phyloP scores from a whole-genome alignment of 2,888 invertebrate genomes.

The Dasysyrphus albostriatus region DNA sequence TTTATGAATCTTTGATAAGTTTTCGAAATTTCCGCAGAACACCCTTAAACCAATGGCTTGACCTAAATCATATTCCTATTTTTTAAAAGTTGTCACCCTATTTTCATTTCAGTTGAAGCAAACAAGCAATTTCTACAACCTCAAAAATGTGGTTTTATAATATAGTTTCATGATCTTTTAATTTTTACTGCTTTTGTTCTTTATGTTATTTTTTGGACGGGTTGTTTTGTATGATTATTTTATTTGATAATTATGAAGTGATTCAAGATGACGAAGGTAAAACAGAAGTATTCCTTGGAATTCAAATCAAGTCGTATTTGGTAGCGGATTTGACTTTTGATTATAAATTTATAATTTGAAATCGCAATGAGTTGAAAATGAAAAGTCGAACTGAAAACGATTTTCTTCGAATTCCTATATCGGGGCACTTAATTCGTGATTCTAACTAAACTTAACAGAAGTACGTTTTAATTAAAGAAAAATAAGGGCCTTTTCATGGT shows the following conservation, averaged over 20 bases:
- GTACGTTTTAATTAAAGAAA: neutral
- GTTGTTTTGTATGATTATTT: slow-evolving; percentile 2
- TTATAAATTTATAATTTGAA: neutral
- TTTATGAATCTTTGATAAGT: too few relatives aligned
- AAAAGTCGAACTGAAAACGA: neutral
- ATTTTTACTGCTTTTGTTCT: neutral
- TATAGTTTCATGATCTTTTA: neutral
- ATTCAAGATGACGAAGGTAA: neutral
- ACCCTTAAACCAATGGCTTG: neutral
- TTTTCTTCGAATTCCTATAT: neutral
- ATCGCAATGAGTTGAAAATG: neutral
- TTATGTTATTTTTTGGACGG: slow-evolving; percentile 13
- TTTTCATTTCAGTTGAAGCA: neutral
- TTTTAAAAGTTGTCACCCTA: neutral
- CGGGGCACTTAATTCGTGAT: neutral
- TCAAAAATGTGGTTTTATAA: neutral
- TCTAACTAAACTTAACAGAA: neutral
- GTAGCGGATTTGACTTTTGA: neutral
- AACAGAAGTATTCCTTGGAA: neutral
- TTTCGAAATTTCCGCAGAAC: neutral
- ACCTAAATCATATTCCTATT: neutral
- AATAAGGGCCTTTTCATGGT: neutral
- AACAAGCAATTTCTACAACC: neutral
- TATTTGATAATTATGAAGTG: neutral
- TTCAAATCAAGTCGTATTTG: neutral